phyloP scores from a whole-genome alignment of 2,888 invertebrate species.

The Melitaea athalia region DNA sequence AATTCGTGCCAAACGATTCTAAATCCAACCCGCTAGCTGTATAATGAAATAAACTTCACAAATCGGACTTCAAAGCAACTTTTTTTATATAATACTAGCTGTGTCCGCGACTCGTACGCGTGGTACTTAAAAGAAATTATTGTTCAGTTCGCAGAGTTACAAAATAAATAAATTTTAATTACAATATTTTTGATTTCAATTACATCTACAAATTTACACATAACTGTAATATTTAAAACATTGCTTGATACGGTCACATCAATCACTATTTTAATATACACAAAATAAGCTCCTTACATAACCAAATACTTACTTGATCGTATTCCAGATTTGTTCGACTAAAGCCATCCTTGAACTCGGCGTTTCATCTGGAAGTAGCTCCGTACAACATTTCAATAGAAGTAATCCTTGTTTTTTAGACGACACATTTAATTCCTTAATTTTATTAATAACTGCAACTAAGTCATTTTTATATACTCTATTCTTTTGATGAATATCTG shows the following conservation, averaged over 20 bases:
- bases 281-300: neutral
- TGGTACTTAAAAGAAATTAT: too few relatives aligned
- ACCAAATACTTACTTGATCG: slow-evolving; percentile 63
- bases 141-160: too few relatives aligned
- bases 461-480: slow-evolving; percentile 76
- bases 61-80: neutral
- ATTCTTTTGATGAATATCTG: slow-evolving; percentile 69
- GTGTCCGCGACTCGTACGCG: too few relatives aligned
- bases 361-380: slow-evolving; percentile 78
- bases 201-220: too few relatives aligned
- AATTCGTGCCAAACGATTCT: too few relatives aligned
- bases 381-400: slow-evolving; percentile 81
- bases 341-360: slow-evolving; percentile 70
- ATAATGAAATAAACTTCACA: neutral
- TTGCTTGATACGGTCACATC: too few relatives aligned
- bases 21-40: too few relatives aligned
- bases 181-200: too few relatives aligned
- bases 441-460: slow-evolving; percentile 58
- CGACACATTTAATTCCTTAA: slow-evolving; percentile 66
- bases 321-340: slow-evolving; percentile 79
- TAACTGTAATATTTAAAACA: too few relatives aligned
- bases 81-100: too few relatives aligned
- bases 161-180: too few relatives aligned
- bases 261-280: neutral
- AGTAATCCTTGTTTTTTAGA: slow-evolving; percentile 71